These are phyloP conservation scores for Steinernema feltiae DNA, from an alignment of 1,140 invertebrate genomes.

Conservation along the genomic window DNA sequence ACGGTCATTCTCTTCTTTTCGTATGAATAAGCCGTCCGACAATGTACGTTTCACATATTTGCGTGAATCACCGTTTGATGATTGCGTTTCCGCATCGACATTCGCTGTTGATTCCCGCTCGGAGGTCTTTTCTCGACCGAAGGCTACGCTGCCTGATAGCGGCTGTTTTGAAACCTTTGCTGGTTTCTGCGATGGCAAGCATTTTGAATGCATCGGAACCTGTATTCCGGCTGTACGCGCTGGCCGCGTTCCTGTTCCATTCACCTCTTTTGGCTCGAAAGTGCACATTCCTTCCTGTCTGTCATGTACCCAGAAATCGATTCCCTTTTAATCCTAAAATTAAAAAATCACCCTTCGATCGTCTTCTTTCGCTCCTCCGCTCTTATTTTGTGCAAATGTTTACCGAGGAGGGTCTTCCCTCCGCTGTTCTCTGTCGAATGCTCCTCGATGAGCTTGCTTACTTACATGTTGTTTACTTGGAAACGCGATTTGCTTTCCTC, in stretches of 20 bases:
- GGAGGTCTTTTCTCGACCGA: background rate
- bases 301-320: background rate
- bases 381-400: background rate
- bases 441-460: background rate
- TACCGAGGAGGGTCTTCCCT: background rate
- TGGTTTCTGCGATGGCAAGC: background rate
- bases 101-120: too few species aligned
- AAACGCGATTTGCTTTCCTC: background rate
- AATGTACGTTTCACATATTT: background rate
- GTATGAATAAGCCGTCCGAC: background rate
- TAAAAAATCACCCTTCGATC: too few species aligned
- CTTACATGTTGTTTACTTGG: conserved; percentile 1
- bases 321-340: background rate
- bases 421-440: background rate
- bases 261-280: background rate
- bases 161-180: background rate
- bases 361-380: background rate
- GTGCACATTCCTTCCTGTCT: background rate
- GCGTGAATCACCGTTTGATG: background rate
- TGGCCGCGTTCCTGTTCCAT: background rate
- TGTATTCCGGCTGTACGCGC: background rate
- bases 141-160: background rate
- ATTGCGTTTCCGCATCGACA: too few species aligned
- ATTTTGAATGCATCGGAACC: background rate
- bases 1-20: background rate